Base-by-base conservation (phyloP, 1,140 invertebrate species). In the Sweltsa coloradensis region DNA sequence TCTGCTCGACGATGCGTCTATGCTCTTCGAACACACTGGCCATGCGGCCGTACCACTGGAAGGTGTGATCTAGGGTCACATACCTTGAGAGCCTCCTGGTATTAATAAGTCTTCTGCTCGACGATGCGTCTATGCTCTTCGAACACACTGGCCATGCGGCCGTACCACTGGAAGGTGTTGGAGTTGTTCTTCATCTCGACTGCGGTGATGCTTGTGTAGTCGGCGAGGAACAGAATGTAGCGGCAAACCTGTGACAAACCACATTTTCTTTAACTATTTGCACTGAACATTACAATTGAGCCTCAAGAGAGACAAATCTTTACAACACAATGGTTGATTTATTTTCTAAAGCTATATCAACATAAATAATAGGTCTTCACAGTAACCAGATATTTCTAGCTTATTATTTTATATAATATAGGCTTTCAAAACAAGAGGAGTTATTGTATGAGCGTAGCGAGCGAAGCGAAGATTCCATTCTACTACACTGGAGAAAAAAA, bases 111-210 rank as follows among this genome's bases (percentile, higher is more conserved):
- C 73, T 96, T 95, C 37, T 81, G 74, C 16, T 80, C 79, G 14
- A 89, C 73, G 34, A 93, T 87, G 13, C 75, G 67, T 50, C 78
- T 73, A 65, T 89, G 80, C 55, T 94, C 81, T 49, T 90, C 79
- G 51, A 95, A 79, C 7, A 93, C 75, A 23, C 75, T 73, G 1
- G 81, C 75, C 70, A 95, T 81, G 27, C 80, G 75, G 13, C 81
- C 69, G 60, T 86, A 83, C 88, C 89, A 93, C 56, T 85, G 79
- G 58, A 92, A 91, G 0, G 85, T 79, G 47, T 81, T 80, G 49
- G 84, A 86, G 59, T 92, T 93, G 9, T 81, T 78, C 60, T 89
- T 89, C 50, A 93, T 81, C 65, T 95, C 86, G 6, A 86, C 68
- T 0, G 85, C 79, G 0, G 82, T 81, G 45, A 93, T 78, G 0